These are phyloP conservation scores for Morinoia aosen DNA, from an alignment of 2,888 invertebrate species.

Conservation along the genomic window DNA sequence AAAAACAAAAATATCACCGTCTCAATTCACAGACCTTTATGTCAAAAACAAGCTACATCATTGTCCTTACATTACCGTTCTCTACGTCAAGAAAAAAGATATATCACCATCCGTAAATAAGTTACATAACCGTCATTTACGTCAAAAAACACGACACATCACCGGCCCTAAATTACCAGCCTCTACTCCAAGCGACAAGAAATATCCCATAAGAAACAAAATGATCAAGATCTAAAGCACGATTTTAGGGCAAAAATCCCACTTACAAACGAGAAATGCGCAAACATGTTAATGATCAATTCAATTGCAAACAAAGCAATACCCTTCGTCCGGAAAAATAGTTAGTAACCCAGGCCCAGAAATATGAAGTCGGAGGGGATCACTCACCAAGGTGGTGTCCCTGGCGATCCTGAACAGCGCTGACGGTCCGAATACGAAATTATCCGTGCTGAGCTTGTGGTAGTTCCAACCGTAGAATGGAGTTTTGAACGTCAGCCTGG, in stretches of 20 bases:
- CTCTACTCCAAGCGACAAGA: too few relatives aligned
- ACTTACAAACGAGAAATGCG: not conserved
- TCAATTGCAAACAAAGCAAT: not conserved
- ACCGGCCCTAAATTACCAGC: too few relatives aligned
- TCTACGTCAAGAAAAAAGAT: too few relatives aligned
- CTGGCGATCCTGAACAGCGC: constrained; percentile 57
- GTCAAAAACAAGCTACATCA: too few relatives aligned
- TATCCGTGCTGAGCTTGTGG: constrained; percentile 38
- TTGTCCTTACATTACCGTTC: too few relatives aligned
- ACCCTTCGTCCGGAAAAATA: not conserved
- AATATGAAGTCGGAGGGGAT: not conserved
- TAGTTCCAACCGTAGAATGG: constrained; percentile 58
- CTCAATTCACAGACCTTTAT: too few relatives aligned
- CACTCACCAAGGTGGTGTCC: constrained; percentile 23
- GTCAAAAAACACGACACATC: too few relatives aligned
- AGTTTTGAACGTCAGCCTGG: not conserved
- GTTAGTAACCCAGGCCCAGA: too few relatives aligned
- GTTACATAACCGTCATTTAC: too few relatives aligned
- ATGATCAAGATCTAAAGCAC: not conserved
- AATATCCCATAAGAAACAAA: not conserved
- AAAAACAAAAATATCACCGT: too few relatives aligned
- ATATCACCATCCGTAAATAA: too few relatives aligned
- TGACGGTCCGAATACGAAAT: constrained; percentile 60
- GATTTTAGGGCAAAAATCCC: not conserved
- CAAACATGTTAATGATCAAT: not conserved